A percentile compares a stretch with the other conserved stretches of the same genome.
Evolutionary conservation across 2,888 invertebrate species (phyloP).

Genomic region (Thecocarcelia acutangulata): DNA sequence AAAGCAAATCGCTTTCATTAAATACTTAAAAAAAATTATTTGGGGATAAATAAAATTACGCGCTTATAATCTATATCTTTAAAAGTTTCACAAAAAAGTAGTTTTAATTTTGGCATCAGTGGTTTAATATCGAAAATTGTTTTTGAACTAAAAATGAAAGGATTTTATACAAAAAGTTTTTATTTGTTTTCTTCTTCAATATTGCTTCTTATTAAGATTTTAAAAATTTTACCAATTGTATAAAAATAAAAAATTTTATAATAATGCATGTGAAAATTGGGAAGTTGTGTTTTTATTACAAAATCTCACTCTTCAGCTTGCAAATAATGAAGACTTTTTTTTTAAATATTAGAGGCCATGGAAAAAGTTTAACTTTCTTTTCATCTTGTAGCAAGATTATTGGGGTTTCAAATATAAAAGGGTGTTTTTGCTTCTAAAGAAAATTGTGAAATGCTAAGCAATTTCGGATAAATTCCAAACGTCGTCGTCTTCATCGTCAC

Average conservation of each 20-base stretch:
- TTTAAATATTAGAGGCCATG: background rate
- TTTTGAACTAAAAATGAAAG: constrained; percentile 7
- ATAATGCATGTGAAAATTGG: constrained; percentile 28
- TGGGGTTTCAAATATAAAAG: constrained; percentile 4
- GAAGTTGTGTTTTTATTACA: constrained; percentile 48
- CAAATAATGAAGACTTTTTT: constrained; percentile 38
- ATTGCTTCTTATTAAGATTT: constrained; percentile 49
- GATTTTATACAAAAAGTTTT: background rate
- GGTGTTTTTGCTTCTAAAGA: background rate
- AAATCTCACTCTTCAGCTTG: constrained; percentile 58
- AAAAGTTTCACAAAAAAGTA: constrained; percentile 16
- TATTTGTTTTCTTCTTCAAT: constrained; percentile 14
- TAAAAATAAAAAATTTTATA: constrained; percentile 24
- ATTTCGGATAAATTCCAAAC: constrained; percentile 64
- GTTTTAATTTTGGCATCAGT: constrained; percentile 51
- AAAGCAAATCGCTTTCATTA: constrained; percentile 10
- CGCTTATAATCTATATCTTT: constrained; percentile 29
- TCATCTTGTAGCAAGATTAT: constrained; percentile 29
- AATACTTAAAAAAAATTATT: constrained; percentile 34
- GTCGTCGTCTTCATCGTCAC: constrained; percentile 50
- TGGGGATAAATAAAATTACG: constrained; percentile 17
- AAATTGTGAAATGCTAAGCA: constrained; percentile 64
- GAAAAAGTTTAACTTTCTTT: constrained; percentile 46
- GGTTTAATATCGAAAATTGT: constrained; percentile 11
- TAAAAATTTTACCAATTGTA: constrained; percentile 17